These are phyloP conservation scores for Bombus impatiens DNA, from an alignment of 1,140 invertebrate genomes.

Conservation along the genomic window DNA sequence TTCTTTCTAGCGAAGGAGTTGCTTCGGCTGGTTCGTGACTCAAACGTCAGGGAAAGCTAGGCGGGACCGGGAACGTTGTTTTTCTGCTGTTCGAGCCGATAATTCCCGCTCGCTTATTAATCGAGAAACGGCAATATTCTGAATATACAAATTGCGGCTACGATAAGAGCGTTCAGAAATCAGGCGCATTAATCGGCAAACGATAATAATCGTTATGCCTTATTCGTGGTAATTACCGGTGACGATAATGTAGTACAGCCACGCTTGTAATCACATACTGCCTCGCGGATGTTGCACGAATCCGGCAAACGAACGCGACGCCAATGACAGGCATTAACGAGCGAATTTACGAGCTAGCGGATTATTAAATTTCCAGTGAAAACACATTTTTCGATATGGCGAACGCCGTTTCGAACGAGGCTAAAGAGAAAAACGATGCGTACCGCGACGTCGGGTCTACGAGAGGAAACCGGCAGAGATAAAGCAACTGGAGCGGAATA, in stretches of 20 bases:
- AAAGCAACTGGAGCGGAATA: conserved; percentile 21
- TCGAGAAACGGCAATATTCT: conserved; percentile 38
- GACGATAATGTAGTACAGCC: conserved; percentile 47
- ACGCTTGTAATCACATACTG: conserved; percentile 44
- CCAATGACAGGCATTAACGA: conserved; percentile 39
- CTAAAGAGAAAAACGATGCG: background rate
- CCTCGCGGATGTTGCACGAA: conserved; percentile 34
- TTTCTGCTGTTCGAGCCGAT: conserved; percentile 12
- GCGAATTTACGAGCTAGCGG: conserved; percentile 25
- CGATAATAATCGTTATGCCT: conserved; percentile 54
- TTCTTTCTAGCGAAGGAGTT: conserved; percentile 1
- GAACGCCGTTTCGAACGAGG: background rate
- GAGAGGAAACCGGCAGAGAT: background rate
- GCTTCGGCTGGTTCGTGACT: conserved; percentile 23
- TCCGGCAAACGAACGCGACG: conserved; percentile 19
- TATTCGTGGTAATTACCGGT: conserved; percentile 55
- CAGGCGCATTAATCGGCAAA: conserved; percentile 37
- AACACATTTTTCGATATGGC: background rate
- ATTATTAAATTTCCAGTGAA: conserved; percentile 39
- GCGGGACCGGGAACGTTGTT: background rate
- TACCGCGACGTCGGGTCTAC: background rate
- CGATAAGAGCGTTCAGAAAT: conserved; percentile 33
- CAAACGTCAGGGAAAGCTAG: conserved; percentile 22
- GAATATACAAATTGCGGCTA: conserved; percentile 25
- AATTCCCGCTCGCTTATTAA: conserved; percentile 42